Evolutionary conservation across 2,113 vertebrate genomes (phyloP), one percentile per base, ranked within the genome.

Genomic region (Bettongia penicillata): DNA sequence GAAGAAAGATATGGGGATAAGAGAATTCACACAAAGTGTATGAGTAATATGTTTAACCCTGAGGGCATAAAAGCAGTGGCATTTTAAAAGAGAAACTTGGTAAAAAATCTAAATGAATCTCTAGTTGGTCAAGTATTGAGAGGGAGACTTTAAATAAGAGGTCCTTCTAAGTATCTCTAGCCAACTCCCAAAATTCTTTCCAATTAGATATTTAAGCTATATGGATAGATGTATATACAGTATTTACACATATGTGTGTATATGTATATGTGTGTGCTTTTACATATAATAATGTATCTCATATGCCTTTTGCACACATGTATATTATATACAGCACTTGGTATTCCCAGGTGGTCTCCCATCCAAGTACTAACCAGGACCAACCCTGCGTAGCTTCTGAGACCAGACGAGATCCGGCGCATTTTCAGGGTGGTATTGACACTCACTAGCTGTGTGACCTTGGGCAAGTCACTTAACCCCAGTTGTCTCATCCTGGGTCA

Each of bases 231-330:
- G 22, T 12, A 43, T 22, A 84, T 22, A 84, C 3, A 55, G 53
- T 8, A 55, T 23, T n/a, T 84, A 23, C 8, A 84, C 0, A 19
- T 77, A 43, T 77, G n/a, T 77, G 61, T 16, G 0, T 37, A 19
- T 77, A 22, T 77, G 16, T 77, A 19, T 37, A n/a, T 68, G 28
- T 28, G 11, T 28, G 7, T 52, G 52, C 16, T 92, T 91, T 95
- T 91, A 96, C 92, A 31, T 43, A 91, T 94, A 25, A 26, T 28
- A 57, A 55, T 55, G 8, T 61, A 61, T 68, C 31, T 61, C 23
- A 61, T 91, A 94, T 94, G n/a, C 77, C 91, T 94, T 95, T 94
- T 93, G 91, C 93, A 94, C 8, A 95, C 22, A 91, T 37, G 97
- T 4, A 93, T 22, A 37, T 22, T 51, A 37, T 43, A 94, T 92